Evolutionary conservation across 2,888 invertebrate species (phyloP).

Genomic region (Perizoma flavofasciatum): DNA sequence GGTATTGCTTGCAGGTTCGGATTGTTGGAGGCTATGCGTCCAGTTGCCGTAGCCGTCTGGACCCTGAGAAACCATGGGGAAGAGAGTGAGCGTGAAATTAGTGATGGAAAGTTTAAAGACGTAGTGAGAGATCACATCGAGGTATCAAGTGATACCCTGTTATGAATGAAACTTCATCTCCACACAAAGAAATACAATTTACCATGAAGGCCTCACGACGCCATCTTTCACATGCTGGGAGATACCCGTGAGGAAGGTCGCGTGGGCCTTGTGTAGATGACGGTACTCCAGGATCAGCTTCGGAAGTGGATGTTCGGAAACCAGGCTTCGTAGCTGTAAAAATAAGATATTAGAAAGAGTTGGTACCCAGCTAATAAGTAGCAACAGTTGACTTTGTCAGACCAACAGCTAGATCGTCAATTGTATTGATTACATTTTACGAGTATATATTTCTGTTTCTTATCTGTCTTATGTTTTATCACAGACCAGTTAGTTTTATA

Average conservation of each 20-base stretch:
- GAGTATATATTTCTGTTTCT: too few species aligned
- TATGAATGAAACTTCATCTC: too few species aligned
- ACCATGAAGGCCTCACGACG: conserved; percentile 72
- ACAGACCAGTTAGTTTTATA: too few species aligned
- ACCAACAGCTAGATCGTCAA: too few species aligned
- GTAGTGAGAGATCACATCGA: too few species aligned
- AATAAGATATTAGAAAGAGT: not conserved
- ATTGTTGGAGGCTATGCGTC: conserved; percentile 72
- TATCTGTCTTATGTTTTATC: too few species aligned
- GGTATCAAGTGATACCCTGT: too few species aligned
- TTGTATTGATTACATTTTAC: too few species aligned
- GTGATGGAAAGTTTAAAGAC: too few species aligned
- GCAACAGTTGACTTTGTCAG: too few species aligned
- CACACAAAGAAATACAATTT: conserved; percentile 18
- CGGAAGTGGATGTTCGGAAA: conserved; percentile 68
- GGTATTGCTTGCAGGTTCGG: conserved; percentile 81
- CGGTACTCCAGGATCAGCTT: conserved; percentile 73
- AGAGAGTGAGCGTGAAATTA: not conserved
- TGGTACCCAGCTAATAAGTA: too few species aligned
- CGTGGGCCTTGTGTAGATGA: conserved; percentile 73
- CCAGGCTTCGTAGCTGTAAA: conserved; percentile 65
- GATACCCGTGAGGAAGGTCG: conserved; percentile 74
- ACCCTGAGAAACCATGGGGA: conserved; percentile 54
- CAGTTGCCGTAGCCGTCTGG: conserved; percentile 76
- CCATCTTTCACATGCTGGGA: conserved; percentile 64